phyloP scores from a whole-genome alignment of 2,888 invertebrate genomes.

The Plutella xylostella region DNA sequence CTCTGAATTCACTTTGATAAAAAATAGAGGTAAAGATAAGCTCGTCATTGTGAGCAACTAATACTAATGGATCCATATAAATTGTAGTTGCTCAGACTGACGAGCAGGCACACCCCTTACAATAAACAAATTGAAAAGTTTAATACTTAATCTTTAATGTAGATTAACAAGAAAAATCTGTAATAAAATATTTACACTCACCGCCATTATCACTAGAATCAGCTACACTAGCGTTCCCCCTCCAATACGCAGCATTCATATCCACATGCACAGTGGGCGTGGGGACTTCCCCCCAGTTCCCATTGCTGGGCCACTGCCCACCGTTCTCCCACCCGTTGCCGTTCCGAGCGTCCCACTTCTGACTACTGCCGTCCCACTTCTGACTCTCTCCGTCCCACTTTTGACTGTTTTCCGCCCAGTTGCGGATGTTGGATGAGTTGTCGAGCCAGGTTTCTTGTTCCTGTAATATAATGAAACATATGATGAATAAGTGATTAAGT shows the following conservation, averaged over 20 bases:
- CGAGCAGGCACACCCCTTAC: too few relatives aligned
- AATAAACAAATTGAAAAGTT: too few relatives aligned
- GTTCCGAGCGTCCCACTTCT: constrained; percentile 30
- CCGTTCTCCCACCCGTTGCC: constrained; percentile 23
- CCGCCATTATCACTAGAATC: constrained; percentile 66
- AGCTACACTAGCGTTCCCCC: constrained; percentile 54
- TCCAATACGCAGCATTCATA: constrained; percentile 53
- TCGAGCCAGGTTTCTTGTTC: constrained; percentile 46
- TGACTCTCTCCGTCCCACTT: constrained; percentile 50
- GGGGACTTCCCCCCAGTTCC: constrained; percentile 29
- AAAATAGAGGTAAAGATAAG: too few relatives aligned
- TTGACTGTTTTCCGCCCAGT: constrained; percentile 47
- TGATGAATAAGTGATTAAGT: too few relatives aligned
- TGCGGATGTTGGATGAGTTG: constrained; percentile 36
- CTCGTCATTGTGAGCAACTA: too few relatives aligned
- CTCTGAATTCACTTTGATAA: too few relatives aligned
- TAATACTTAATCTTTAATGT: too few relatives aligned
- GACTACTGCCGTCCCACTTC: constrained; percentile 33
- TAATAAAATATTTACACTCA: too few relatives aligned
- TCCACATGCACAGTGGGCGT: constrained; percentile 59
- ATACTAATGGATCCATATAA: too few relatives aligned
- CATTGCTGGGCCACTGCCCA: constrained; percentile 34
- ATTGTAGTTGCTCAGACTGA: too few relatives aligned
- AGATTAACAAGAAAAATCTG: too few relatives aligned
- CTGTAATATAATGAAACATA: too few relatives aligned